phyloP scores from a whole-genome alignment of 1,140 invertebrate species.

The Agraylea sexmaculata region DNA sequence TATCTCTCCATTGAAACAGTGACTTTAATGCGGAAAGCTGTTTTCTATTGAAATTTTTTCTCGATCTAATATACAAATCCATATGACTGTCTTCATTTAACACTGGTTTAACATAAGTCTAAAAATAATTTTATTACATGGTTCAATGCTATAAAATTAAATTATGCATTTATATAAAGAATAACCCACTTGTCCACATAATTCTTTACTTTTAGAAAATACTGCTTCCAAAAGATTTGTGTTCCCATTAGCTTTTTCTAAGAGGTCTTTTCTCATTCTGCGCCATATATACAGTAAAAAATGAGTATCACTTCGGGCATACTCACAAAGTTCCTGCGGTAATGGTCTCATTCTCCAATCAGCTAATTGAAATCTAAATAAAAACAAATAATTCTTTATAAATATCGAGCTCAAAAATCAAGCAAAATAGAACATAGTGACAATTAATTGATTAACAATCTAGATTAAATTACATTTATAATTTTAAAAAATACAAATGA shows the following conservation, averaged over 20 bases:
- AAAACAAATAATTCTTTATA: no score
- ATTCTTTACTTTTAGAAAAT: constrained; percentile 54
- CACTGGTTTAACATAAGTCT: constrained; percentile 73
- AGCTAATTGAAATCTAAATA: constrained; percentile 66
- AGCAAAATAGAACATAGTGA: no score
- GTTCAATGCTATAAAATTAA: no score
- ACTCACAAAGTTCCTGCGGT: constrained; percentile 68
- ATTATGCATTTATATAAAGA: not conserved
- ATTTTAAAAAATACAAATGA: no score
- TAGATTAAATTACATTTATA: no score
- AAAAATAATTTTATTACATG: constrained; percentile 11
- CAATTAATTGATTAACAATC: no score
- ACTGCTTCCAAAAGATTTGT: constrained; percentile 59
- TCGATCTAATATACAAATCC: constrained; percentile 63
- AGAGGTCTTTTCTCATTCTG: constrained; percentile 63
- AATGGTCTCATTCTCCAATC: constrained; percentile 94
- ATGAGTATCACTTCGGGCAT: constrained; percentile 92
- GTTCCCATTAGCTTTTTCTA: constrained; percentile 54
- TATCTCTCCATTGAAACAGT: constrained; percentile 83
- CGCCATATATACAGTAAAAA: constrained; percentile 91
- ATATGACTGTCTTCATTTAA: constrained; percentile 62
- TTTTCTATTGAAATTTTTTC: constrained; percentile 71
- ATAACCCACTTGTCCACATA: constrained; percentile 43
- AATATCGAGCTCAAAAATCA: no score
- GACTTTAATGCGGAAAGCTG: constrained; percentile 75